Conservation (phyloP, 1,140 invertebrate species). For the Drosophila ananassae region DNA sequence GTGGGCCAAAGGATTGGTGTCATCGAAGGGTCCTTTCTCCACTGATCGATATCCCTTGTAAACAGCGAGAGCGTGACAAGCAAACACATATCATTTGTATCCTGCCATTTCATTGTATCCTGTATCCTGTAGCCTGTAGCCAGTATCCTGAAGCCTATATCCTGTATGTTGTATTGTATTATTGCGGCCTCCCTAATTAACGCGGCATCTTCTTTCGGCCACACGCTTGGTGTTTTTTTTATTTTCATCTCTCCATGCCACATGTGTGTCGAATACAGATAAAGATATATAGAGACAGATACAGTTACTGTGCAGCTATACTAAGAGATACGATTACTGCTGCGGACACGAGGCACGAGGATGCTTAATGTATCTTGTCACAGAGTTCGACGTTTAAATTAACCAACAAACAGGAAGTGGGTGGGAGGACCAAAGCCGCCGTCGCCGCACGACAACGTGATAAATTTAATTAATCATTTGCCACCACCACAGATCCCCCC, state of each 20-base stretch:
- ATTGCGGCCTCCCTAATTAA: conserved; percentile 64
- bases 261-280: conserved; percentile 37
- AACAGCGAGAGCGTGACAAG: conserved; percentile 21
- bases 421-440: conserved; percentile 36
- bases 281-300: conserved; percentile 18
- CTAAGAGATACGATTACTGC: conserved; percentile 12
- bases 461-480: conserved; percentile 82
- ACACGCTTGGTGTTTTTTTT: conserved; percentile 28
- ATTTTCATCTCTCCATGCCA: background rate
- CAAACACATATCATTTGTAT: conserved; percentile 57
- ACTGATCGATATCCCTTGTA: conserved; percentile 1
- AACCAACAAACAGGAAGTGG: conserved; percentile 56
- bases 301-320: conserved; percentile 9
- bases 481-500: background rate
- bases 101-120: conserved; percentile 31
- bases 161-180: conserved; percentile 4
- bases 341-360: conserved; percentile 22
- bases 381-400: conserved; percentile 76
- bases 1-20: conserved; percentile 3
- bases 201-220: conserved; percentile 51
- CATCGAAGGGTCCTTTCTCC: background rate
- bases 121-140: background rate
- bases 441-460: conserved; percentile 63
- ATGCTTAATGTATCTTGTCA: conserved; percentile 77
- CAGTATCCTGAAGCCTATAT: background rate